Evolutionary conservation across 2,888 invertebrate species (phyloP).

Genomic region (Eupithecia vulgata): DNA sequence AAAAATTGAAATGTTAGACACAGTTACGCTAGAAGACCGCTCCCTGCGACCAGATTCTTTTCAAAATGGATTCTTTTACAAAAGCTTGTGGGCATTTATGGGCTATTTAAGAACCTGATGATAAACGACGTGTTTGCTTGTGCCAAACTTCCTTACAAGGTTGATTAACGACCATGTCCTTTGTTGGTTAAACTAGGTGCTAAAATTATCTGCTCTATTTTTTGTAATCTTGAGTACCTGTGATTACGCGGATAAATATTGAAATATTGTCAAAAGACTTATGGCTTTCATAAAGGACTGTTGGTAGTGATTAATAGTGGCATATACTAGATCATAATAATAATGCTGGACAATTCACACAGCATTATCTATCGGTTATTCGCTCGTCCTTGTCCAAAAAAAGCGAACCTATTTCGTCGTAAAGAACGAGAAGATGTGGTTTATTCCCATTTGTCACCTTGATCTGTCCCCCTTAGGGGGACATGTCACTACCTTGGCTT

Average conservation of each 20-base stretch:
- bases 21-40: not conserved
- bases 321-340: too few species aligned
- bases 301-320: not conserved
- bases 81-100: conserved; percentile 78
- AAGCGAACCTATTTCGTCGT: too few species aligned
- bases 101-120: conserved; percentile 69
- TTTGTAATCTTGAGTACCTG: conserved; percentile 12
- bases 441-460: too few species aligned
- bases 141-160: conserved; percentile 47
- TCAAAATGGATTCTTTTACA: conserved; percentile 2
- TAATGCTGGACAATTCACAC: too few species aligned
- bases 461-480: too few species aligned
- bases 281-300: not conserved
- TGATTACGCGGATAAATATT: conserved; percentile 8
- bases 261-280: not conserved
- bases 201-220: conserved; percentile 34
- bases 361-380: too few species aligned
- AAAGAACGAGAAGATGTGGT: too few species aligned
- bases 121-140: conserved; percentile 69
- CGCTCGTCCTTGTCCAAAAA: too few species aligned
- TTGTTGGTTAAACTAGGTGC: conserved; percentile 40
- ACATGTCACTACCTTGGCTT: not conserved
- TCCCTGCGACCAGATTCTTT: not conserved
- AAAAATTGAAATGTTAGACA: not conserved
- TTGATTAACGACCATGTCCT: conserved; percentile 57